Percentiles rank a stretch among this genome's conserved stretches.
Conservation (phyloP, 2,888 invertebrate species). For the Drosophila ezoana region DNA sequence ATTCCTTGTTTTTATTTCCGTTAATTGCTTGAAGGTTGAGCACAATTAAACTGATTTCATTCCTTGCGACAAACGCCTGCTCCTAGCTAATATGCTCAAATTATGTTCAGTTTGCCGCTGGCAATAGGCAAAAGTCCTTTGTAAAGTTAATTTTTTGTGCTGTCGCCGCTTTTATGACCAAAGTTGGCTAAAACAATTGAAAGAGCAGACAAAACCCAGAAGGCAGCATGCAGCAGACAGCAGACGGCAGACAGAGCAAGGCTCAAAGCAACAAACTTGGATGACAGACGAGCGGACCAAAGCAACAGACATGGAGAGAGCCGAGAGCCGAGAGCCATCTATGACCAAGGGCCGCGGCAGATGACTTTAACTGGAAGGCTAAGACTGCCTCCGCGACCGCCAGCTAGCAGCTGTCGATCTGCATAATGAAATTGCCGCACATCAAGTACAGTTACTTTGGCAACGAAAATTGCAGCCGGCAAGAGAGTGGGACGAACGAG, state of each 20-base stretch:
- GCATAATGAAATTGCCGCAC: slow-evolving; percentile 67
- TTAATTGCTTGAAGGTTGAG: too few relatives aligned
- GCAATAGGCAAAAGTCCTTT: slow-evolving; percentile 39
- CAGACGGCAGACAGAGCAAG: slow-evolving; percentile 12
- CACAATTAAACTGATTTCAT: too few relatives aligned
- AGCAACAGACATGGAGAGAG: background rate
- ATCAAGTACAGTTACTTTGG: slow-evolving; percentile 65
- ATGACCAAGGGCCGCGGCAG: slow-evolving; percentile 19
- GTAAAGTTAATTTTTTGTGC: slow-evolving; percentile 18
- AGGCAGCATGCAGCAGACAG: background rate
- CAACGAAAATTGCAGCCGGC: slow-evolving; percentile 28
- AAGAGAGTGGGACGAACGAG: slow-evolving; percentile 28
- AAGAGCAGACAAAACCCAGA: slow-evolving; percentile 9
- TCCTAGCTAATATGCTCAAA: background rate
- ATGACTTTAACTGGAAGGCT: slow-evolving; percentile 31
- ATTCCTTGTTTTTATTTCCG: too few relatives aligned
- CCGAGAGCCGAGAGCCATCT: background rate
- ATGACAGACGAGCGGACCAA: slow-evolving; percentile 29
- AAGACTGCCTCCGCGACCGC: background rate
- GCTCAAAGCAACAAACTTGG: slow-evolving; percentile 25
- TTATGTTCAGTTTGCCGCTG: slow-evolving; percentile 9
- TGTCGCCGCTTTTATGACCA: slow-evolving; percentile 27
- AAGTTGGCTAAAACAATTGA: slow-evolving; percentile 38
- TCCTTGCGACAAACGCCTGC: background rate
- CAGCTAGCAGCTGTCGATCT: slow-evolving; percentile 60